Conservation (phyloP, 92 coral and sea anemone genomes). For the Micromussa lordhowensis region DNA sequence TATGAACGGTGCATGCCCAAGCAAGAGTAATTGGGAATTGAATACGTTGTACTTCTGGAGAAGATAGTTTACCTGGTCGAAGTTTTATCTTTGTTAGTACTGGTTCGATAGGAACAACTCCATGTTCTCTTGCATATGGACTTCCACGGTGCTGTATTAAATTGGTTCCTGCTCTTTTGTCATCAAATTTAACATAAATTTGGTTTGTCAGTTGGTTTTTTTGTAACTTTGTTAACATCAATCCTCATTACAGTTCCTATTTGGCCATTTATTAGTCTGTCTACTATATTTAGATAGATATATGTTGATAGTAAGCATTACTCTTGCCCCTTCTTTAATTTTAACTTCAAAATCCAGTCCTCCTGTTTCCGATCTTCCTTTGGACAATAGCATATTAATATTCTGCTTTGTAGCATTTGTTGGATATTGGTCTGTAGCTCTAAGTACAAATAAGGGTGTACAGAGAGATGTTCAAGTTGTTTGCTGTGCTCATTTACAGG, state of each 20-base stretch:
- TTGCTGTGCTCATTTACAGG: constrained; percentile 32
- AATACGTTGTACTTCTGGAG: constrained; percentile 71
- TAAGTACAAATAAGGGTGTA: too few species aligned
- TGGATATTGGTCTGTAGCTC: constrained; percentile 69
- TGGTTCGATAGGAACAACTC: constrained; percentile 65
- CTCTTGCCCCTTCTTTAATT: too few species aligned
- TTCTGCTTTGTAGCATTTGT: constrained; percentile 57
- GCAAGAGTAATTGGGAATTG: too few species aligned
- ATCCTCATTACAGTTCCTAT: too few species aligned
- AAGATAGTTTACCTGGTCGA: constrained; percentile 63
- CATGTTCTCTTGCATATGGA: constrained; percentile 49
- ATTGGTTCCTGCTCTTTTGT: constrained; percentile 55
- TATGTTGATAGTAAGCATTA: too few species aligned
- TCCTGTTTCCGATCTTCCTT: too few species aligned
- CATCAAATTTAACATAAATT: constrained; percentile 69
- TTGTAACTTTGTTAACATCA: constrained; percentile 35
- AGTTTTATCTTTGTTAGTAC: constrained; percentile 66
- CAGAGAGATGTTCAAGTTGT: constrained; percentile 44
- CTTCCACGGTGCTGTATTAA: constrained; percentile 31
- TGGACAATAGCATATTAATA: constrained; percentile 62
- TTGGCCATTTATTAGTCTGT: too few species aligned
- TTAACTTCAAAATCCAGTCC: constrained; percentile 75
- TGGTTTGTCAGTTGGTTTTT: constrained; percentile 63
- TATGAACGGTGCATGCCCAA: too few species aligned
- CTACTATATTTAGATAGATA: too few species aligned